Conservation (phyloP, 1,140 invertebrate species). For the Diprion similis region DNA sequence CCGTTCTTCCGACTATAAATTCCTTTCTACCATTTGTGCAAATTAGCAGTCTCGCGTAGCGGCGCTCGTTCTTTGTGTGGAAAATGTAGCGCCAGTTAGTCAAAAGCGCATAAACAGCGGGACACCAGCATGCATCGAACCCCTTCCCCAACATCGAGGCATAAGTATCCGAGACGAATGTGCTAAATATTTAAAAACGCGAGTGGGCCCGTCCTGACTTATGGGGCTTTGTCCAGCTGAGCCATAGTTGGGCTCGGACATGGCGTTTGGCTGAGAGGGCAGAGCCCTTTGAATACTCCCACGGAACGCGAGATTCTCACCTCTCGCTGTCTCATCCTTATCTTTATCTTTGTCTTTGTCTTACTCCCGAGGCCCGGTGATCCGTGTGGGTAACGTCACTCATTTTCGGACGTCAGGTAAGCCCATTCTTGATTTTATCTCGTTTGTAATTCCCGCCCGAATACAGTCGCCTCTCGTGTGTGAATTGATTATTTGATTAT, state of each 20-base stretch:
- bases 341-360: constrained; percentile 3
- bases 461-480: neutral
- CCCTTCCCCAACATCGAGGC: constrained; percentile 8
- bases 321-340: constrained; percentile 3
- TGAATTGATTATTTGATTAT: constrained; percentile 1
- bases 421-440: neutral
- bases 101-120: constrained; percentile 20
- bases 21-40: constrained; percentile 14
- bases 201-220: constrained; percentile 17
- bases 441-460: neutral
- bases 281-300: constrained; percentile 1
- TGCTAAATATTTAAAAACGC: constrained; percentile 17
- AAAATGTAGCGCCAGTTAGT: constrained; percentile 34
- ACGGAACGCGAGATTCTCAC: constrained; percentile 4
- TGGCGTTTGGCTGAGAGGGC: neutral
- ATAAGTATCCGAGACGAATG: constrained; percentile 27
- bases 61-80: constrained; percentile 23
- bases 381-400: neutral
- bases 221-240: constrained; percentile 15
- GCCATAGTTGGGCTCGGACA: constrained; percentile 2
- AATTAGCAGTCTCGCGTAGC: constrained; percentile 31
- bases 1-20: constrained; percentile 8
- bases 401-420: neutral
- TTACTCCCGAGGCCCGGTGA: neutral
- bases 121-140: constrained; percentile 12